Percentiles rank a stretch among this genome's conserved stretches.
Conservation (phyloP, 2,113 vertebrate species). For the Apteryx owenii region DNA sequence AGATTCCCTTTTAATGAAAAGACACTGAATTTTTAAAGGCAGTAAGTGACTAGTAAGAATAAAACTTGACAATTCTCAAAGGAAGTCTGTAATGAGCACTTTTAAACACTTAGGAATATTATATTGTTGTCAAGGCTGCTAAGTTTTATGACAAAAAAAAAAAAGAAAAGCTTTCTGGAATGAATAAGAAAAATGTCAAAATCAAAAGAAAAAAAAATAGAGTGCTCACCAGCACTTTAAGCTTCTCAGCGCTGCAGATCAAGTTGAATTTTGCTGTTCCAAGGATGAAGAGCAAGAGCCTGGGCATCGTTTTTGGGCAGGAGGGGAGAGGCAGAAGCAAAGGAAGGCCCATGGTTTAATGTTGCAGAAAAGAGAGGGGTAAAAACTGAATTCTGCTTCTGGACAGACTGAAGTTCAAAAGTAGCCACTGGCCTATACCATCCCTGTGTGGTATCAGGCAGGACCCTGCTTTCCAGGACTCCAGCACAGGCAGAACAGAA, state of each 20-base stretch:
- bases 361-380: neutral
- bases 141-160: neutral
- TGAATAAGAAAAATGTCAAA: neutral
- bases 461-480: neutral
- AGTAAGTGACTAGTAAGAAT: neutral
- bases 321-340: neutral
- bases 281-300: neutral
- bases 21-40: neutral
- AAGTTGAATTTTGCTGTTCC: neutral
- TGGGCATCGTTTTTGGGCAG: neutral
- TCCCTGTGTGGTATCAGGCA: neutral
- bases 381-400: neutral
- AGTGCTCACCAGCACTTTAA: neutral
- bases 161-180: neutral
- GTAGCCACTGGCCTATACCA: neutral
- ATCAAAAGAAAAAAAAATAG: neutral
- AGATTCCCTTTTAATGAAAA: neutral
- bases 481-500: neutral
- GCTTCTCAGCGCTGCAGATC: neutral
- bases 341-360: neutral
- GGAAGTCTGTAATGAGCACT: neutral
- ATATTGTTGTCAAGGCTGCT: neutral
- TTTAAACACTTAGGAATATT: neutral
- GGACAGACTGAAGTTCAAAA: neutral
- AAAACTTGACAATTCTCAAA: slow-evolving; percentile 18